Evolutionary conservation across 1,140 invertebrate genomes (phyloP), one percentile per base, ranked within the genome.

Genomic region (Augochlora pura): DNA sequence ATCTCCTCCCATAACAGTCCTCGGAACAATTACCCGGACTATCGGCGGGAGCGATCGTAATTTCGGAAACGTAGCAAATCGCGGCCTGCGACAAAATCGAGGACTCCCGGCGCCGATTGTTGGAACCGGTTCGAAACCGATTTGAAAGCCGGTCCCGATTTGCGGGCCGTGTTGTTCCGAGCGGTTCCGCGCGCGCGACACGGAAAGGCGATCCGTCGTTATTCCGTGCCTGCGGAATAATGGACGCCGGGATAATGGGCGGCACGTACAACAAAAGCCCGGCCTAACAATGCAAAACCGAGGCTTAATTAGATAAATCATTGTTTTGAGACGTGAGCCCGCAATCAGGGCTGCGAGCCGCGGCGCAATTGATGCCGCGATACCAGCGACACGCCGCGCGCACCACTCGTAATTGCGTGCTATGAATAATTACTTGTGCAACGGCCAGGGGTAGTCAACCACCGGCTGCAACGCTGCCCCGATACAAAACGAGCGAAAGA

Each of bases 231-330:
- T 5, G 16, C 60, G 76, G 66, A 76, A 73, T 86, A 86, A 86
- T 86, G 77, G 71, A 62, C 64, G 65, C 72, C 23, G 57, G 23
- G 57, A 86, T 86, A 86, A 86, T 83, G 62, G 85, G 57, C 27
- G 60, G 64, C 75, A 69, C 75, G 76, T 86, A 66, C 49, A 86
- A 83, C 74, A 80, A 85, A 85, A 85, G 84, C 75, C 80, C 65
- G 69, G 77, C 23, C 68, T 86, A 90, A 89, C 86, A 90, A 88
- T 89, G 81, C 85, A 87, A 90, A 91, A 90, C 88, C 85, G 82
- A 86, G 86, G 84, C 83, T 91, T 90, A 91, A 91, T 91, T 91
- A 91, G 88, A 90, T 89, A 90, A 91, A 91, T 91, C 88, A 91
- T 91, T 90, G 90, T 91, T 90, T 91, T 88, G 87, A 91, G 90